Evolutionary conservation across 2,888 invertebrate genomes (phyloP).

Genomic region (Pseudococcus jackbeardsleyi): DNA sequence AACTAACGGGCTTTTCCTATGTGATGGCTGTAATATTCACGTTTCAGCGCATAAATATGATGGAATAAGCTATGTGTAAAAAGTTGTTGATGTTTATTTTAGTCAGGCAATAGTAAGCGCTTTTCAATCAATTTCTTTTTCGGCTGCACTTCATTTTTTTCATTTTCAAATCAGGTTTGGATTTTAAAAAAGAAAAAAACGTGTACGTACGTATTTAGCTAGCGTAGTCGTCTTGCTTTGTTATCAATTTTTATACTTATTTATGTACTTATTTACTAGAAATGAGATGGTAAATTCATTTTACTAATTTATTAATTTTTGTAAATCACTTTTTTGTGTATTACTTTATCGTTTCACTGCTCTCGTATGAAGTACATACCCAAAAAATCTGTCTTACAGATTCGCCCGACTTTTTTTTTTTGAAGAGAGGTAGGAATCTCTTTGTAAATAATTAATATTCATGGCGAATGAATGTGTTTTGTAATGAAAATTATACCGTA

Average conservation of each 20-base stretch:
- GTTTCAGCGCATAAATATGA: constrained; percentile 18
- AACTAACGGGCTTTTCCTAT: constrained; percentile 8
- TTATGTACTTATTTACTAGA: neutral
- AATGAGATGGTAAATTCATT: neutral
- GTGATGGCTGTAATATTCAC: constrained; percentile 52
- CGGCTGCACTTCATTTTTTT: neutral
- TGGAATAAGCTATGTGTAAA: neutral
- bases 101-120: neutral
- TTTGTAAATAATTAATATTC: neutral
- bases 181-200: neutral
- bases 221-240: neutral
- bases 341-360: neutral
- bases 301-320: neutral
- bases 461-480: too few relatives aligned
- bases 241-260: constrained; percentile 16
- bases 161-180: constrained; percentile 12
- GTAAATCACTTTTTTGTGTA: constrained; percentile 28
- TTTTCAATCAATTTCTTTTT: neutral
- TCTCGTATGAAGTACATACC: neutral
- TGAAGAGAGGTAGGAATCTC: neutral
- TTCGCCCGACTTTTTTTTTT: neutral
- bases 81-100: constrained; percentile 1
- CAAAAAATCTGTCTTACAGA: too few relatives aligned
- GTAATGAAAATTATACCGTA: too few relatives aligned
- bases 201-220: neutral